phyloP scores from a whole-genome alignment of 2,888 invertebrate species.

The Phorcus lineatus region DNA sequence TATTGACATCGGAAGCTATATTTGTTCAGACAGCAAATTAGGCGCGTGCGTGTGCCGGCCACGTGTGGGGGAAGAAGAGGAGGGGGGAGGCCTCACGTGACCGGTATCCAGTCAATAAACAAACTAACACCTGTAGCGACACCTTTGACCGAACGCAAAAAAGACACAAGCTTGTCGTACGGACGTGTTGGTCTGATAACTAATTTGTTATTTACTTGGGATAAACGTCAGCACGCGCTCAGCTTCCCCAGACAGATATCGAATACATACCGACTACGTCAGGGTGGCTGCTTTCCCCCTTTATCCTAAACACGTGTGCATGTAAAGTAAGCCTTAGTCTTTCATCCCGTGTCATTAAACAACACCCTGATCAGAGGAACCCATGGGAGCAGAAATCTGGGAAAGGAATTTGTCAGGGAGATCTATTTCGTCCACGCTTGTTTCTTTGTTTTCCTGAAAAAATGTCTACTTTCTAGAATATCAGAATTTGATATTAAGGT shows the following conservation, averaged over 20 bases:
- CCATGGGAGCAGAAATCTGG: conserved; percentile 18
- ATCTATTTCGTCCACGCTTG: too few relatives aligned
- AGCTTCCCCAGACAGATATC: neutral
- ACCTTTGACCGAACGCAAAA: conserved; percentile 11
- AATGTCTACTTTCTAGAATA: too few relatives aligned
- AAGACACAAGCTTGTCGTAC: neutral
- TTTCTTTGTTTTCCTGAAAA: too few relatives aligned
- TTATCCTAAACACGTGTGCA: conserved; percentile 7
- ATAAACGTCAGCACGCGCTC: conserved; percentile 17
- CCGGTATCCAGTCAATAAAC: neutral
- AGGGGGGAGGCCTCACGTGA: neutral
- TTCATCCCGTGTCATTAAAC: conserved; percentile 19
- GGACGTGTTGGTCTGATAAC: neutral
- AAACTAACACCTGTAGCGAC: conserved; percentile 13
- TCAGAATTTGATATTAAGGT: too few relatives aligned
- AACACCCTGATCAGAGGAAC: conserved; percentile 9
- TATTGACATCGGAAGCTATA: conserved; percentile 12
- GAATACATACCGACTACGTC: neutral
- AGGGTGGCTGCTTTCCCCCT: neutral
- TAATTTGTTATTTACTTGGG: conserved; percentile 8
- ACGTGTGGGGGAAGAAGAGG: neutral
- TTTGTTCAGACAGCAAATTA: conserved; percentile 13
- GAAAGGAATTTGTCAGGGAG: neutral
- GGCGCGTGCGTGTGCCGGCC: neutral
- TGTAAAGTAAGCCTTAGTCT: conserved; percentile 2